phyloP scores from a whole-genome alignment of 2,113 vertebrate genomes.

The Pomatostomus ruficeps region DNA sequence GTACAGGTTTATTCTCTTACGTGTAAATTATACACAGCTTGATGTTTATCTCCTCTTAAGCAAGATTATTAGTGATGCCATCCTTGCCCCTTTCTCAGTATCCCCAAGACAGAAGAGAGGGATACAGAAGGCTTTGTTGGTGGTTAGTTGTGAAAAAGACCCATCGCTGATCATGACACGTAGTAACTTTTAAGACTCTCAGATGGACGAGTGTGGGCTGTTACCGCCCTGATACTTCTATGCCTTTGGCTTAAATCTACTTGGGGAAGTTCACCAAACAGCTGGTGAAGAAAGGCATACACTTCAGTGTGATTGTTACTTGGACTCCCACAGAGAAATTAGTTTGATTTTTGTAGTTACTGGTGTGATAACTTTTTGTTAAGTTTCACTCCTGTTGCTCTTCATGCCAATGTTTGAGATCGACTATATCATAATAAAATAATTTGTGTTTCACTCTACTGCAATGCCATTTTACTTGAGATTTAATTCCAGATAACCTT shows the following conservation, averaged over 20 bases:
- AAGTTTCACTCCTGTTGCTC: background rate
- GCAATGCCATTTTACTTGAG: background rate
- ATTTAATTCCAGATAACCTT: background rate
- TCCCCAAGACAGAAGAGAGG: background rate
- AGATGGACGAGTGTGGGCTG: no score
- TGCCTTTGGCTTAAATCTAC: background rate
- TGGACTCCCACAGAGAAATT: background rate
- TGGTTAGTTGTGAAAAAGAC: background rate
- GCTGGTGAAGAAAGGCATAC: background rate
- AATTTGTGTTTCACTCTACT: background rate
- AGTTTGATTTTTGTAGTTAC: background rate
- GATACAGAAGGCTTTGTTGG: background rate
- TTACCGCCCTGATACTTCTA: background rate
- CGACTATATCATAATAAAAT: background rate
- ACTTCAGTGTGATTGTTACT: background rate
- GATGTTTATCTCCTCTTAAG: background rate
- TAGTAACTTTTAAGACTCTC: background rate
- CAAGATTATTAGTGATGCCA: background rate
- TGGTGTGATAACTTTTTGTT: background rate
- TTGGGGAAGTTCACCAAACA: background rate
- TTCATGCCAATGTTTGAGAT: background rate
- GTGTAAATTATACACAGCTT: background rate
- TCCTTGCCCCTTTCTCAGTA: rapidly evolving
- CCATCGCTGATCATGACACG: rapidly evolving
- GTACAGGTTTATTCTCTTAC: background rate